Base-by-base conservation (phyloP, 2,888 invertebrate species). In the Drosophila merina region DNA sequence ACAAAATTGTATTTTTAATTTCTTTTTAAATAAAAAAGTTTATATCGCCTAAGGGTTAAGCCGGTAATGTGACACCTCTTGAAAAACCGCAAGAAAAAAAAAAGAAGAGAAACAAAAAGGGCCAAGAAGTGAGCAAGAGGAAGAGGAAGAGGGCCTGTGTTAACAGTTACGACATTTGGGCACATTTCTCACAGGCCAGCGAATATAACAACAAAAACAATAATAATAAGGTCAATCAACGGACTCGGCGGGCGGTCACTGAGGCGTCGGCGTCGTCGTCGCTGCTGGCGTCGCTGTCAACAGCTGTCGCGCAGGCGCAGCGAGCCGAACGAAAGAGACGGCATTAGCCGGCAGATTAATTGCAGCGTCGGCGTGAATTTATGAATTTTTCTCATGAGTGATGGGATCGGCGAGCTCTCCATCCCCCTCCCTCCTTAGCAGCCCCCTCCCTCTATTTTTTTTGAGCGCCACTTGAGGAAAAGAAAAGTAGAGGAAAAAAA, bases 181-280 rank as follows among this genome's bases (percentile, higher is more conserved):
- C 58, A 63, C 56, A 74, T 67, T 73, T 70, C 73, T 64, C 76
- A 73, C 56, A 54, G n/a, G 28, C 12, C 31, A 48, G 5, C n/a
- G 5, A 28, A 28, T 28, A 6, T 26, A 25, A 25, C 42, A 49
- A 44, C 7, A 66, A 45, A 26, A 38, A 79, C 83, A 86, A 75
- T n/a, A 91, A 90, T 91, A 83, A 83, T 86, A 86, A 88, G 88
- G 88, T 86, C 88, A 88, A 86, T 86, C 88, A 88, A 84, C 87
- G 81, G 64, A 57, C 87, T 69, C 88, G 86, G 88, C 83, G 73
- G 88, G 88, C 79, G 86, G 78, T 73, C 82, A 68, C 87, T 64
- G 62, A 30, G 64, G 68, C 10, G 68, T 20, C 20, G 30, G n/a
- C 45, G 14, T 31, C 31, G 31, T 31, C 20, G 12, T 26, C 33